phyloP scores from a whole-genome alignment of 2,888 invertebrate genomes.

The Bombylius discolor region DNA sequence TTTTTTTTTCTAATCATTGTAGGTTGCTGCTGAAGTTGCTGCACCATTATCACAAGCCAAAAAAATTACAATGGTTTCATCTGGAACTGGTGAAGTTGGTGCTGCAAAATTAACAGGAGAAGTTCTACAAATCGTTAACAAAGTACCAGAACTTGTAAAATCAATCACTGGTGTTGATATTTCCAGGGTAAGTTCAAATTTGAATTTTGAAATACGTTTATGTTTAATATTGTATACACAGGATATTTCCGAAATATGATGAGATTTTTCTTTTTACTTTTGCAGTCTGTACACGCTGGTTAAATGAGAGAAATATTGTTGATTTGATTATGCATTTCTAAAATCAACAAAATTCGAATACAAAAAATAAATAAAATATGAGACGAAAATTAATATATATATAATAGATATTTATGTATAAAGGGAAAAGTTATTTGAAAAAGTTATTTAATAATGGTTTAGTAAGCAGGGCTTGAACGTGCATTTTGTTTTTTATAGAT shows the following conservation, averaged over 20 bases:
- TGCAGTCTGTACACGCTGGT: conserved; percentile 39
- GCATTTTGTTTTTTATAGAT: too few species aligned
- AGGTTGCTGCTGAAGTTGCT: conserved; percentile 94
- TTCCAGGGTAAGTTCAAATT: conserved; percentile 54
- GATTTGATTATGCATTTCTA: too few species aligned
- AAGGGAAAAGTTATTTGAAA: too few species aligned
- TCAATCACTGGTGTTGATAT: conserved; percentile 90
- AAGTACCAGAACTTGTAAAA: conserved; percentile 84
- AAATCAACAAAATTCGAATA: too few species aligned
- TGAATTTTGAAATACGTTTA: conserved; percentile 37
- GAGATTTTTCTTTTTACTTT: conserved; percentile 16
- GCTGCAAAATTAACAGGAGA: conserved; percentile 91
- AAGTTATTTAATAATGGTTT: too few species aligned
- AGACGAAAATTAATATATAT: too few species aligned
- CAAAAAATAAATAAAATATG: too few species aligned
- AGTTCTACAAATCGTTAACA: conserved; percentile 82
- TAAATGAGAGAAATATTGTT: conserved; percentile 17
- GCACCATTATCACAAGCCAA: conserved; percentile 89
- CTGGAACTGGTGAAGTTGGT: conserved; percentile 81
- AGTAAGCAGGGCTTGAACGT: too few species aligned
- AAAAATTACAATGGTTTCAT: conserved; percentile 93
- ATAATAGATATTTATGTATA: too few species aligned
- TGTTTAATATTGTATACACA: conserved; percentile 8
- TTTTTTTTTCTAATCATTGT: conserved; percentile 10
- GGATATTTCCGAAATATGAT: not conserved